phyloP scores from a whole-genome alignment of 2,113 vertebrate genomes.

The Hemiprocne comata region DNA sequence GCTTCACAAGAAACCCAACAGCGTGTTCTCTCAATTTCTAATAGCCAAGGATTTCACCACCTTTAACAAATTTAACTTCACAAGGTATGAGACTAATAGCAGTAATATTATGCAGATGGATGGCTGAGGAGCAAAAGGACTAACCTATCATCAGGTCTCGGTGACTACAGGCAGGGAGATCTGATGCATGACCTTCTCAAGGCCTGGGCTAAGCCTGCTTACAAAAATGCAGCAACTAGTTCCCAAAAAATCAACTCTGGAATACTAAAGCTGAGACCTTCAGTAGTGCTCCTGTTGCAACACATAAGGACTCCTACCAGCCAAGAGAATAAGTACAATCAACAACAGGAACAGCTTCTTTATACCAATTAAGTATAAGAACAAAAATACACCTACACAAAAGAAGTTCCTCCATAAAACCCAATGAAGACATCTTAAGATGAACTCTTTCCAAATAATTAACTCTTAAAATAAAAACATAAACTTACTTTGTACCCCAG shows the following conservation, averaged over 20 bases:
- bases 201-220: not conserved
- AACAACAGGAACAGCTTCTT: not conserved
- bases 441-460: not conserved
- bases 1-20: not conserved
- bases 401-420: not conserved
- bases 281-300: not conserved
- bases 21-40: accelerated
- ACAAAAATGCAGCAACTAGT: not conserved
- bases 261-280: not conserved
- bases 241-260: not conserved
- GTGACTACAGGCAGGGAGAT: not conserved
- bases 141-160: not conserved
- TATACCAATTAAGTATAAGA: not conserved
- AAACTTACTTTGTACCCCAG: not conserved
- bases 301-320: not conserved
- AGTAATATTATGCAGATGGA: not conserved
- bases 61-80: not conserved
- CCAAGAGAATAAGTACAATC: not conserved
- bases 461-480: not conserved
- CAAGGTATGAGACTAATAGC: not conserved
- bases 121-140: not conserved
- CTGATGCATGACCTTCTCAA: not conserved
- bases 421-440: not conserved
- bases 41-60: not conserved
- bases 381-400: not conserved